These are phyloP conservation scores for Neosalanx taihuensis DNA, from an alignment of 2,797 vertebrate species.

Conservation along the genomic window DNA sequence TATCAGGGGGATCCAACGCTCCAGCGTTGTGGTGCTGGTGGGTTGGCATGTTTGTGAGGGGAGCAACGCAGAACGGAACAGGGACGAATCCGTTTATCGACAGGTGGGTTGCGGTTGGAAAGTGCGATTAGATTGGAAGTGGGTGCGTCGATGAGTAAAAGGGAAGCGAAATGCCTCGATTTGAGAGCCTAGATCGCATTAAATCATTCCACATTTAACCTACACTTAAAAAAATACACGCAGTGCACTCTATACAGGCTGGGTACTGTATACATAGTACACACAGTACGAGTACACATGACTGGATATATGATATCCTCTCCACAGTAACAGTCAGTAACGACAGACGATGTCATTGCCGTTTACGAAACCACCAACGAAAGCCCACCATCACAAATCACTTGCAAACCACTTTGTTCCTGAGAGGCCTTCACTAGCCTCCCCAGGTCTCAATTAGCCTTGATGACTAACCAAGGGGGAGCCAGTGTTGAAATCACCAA, in stretches of 20 bases:
- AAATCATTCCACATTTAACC: background rate
- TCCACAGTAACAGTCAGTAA: background rate
- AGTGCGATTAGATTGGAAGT: background rate
- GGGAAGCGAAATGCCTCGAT: background rate
- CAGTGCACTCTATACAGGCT: no score
- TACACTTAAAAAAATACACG: no score
- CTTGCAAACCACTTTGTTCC: conserved; percentile 36
- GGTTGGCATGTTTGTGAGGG: background rate
- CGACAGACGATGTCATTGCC: background rate
- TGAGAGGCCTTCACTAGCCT: conserved; percentile 27
- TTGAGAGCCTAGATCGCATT: background rate
- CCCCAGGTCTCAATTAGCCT: conserved; percentile 73
- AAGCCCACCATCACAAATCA: conserved; percentile 24
- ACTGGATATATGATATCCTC: background rate
- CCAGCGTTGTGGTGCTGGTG: conserved; percentile 26
- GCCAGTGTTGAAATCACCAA: conserved; percentile 63
- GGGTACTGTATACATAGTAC: no score
- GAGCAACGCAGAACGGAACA: background rate
- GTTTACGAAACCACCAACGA: conserved; percentile 20
- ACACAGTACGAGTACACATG: no score
- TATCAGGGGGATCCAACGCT: conserved; percentile 37
- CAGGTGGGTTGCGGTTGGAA: background rate
- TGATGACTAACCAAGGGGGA: conserved; percentile 71
- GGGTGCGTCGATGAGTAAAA: background rate
- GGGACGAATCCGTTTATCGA: background rate